These are phyloP conservation scores for Eilema griseolum DNA, from an alignment of 2,888 invertebrate genomes.

Conservation along the genomic window DNA sequence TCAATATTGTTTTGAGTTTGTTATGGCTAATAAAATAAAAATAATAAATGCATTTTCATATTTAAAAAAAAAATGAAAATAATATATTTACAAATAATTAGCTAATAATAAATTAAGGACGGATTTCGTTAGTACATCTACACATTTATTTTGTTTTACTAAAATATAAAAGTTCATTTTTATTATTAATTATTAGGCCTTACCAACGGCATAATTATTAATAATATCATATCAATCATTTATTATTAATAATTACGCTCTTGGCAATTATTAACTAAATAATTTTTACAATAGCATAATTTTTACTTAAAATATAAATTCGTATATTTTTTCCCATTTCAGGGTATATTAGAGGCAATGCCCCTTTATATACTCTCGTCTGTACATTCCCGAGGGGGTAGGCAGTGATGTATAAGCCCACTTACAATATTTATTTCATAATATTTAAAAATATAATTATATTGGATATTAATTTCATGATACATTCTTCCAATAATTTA, in stretches of 20 bases:
- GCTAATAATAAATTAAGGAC: conserved; percentile 63
- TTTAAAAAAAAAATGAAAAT: conserved; percentile 45
- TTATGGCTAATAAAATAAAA: conserved; percentile 74
- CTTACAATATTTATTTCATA: background rate
- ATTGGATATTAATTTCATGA: background rate
- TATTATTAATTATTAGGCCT: conserved; percentile 18
- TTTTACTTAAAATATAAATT: conserved; percentile 46
- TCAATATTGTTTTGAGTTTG: conserved; percentile 39
- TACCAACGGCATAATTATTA: background rate
- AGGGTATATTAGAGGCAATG: conserved; percentile 5
- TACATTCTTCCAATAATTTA: background rate
- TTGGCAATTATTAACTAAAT: conserved; percentile 33
- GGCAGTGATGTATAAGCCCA: background rate
- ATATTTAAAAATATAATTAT: background rate
- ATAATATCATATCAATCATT: background rate
- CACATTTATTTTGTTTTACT: conserved; percentile 24
- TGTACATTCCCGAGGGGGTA: background rate
- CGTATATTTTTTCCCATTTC: conserved; percentile 37
- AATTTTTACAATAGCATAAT: conserved; percentile 46
- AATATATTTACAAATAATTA: conserved; percentile 63
- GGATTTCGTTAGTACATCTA: conserved; percentile 46
- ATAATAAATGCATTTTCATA: conserved; percentile 74
- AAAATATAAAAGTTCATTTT: conserved; percentile 28
- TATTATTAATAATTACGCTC: conserved; percentile 22
- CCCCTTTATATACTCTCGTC: background rate